A percentile compares a stretch with the other conserved stretches of the same genome.
Conservation (phyloP, 30 jellyfish, hydroid and myxozoan species). For the Chrysaora quinquecirrha region DNA sequence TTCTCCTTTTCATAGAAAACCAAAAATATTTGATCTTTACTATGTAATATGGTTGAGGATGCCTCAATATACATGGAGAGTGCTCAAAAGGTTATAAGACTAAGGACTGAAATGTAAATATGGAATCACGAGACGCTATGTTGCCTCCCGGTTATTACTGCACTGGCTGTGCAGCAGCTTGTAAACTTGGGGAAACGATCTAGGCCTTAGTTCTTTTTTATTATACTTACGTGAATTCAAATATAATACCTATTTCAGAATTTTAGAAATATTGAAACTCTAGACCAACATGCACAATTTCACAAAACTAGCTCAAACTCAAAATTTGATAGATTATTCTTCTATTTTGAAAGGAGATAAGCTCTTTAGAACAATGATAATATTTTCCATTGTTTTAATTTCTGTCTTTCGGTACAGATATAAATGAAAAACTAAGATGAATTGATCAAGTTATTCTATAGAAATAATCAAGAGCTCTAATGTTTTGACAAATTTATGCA, state of each 20-base stretch:
- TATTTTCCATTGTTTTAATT: not conserved
- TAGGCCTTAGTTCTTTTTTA: not conserved
- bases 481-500: not conserved
- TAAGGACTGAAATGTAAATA: not conserved
- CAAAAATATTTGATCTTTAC: not conserved
- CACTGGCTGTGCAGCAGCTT: not conserved
- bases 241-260: not conserved
- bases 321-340: not conserved
- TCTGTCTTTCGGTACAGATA: not conserved
- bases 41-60: not conserved
- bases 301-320: not conserved
- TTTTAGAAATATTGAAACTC: not conserved
- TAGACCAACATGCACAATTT: not conserved
- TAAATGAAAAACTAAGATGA: not conserved
- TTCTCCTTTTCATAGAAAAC: not conserved
- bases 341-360: not conserved
- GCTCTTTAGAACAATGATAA: not conserved
- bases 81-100: not conserved
- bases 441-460: not conserved
- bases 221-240: not conserved
- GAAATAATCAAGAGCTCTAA: not conserved
- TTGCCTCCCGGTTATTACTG: not conserved
- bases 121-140: not conserved
- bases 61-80: not conserved
- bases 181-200: slow-evolving; percentile 1